Conservation (phyloP, 2,113 vertebrate species). For the Petromus typicus region DNA sequence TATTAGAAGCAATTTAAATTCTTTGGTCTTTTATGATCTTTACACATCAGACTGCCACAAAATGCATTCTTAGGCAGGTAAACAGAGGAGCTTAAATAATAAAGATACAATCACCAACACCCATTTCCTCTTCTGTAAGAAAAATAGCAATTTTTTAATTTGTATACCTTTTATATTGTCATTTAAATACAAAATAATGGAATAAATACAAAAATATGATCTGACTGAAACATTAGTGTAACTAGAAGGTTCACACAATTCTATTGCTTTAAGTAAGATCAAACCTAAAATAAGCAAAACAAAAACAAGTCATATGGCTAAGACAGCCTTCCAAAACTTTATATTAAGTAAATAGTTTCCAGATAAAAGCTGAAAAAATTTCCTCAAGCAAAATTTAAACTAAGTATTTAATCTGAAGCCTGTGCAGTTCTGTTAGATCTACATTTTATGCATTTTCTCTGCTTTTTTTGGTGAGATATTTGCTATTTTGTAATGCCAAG, state of each 20-base stretch:
- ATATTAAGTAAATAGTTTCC: conserved; percentile 89
- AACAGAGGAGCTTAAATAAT: conserved; percentile 94
- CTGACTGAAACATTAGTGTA: conserved; percentile 93
- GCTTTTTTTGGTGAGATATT: conserved; percentile 81
- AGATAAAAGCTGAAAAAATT: conserved; percentile 85
- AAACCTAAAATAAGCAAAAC: conserved; percentile 86
- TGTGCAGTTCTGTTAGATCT: conserved; percentile 80
- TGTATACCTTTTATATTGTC: conserved; percentile 92
- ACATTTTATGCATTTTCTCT: conserved; percentile 70
- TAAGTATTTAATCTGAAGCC: conserved; percentile 84
- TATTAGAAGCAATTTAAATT: conserved; percentile 92
- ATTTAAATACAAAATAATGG: conserved; percentile 94
- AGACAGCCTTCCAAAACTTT: conserved; percentile 88
- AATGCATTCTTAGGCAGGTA: conserved; percentile 92
- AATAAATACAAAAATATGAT: conserved; percentile 95
- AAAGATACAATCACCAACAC: conserved; percentile 94
- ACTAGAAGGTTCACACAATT: conserved; percentile 91
- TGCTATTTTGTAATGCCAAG: conserved; percentile 84
- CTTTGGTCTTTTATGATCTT: conserved; percentile 90
- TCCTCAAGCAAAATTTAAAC: conserved; percentile 86
- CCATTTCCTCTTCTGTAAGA: conserved; percentile 92
- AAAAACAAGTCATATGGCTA: conserved; percentile 85
- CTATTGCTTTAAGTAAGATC: conserved; percentile 95
- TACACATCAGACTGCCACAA: conserved; percentile 92
- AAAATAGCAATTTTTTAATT: conserved; percentile 96